Percentiles rank a stretch among this genome's conserved stretches.
These are phyloP conservation scores for Musca domestica DNA, from an alignment of 1,140 invertebrate species.

Conservation along the genomic window DNA sequence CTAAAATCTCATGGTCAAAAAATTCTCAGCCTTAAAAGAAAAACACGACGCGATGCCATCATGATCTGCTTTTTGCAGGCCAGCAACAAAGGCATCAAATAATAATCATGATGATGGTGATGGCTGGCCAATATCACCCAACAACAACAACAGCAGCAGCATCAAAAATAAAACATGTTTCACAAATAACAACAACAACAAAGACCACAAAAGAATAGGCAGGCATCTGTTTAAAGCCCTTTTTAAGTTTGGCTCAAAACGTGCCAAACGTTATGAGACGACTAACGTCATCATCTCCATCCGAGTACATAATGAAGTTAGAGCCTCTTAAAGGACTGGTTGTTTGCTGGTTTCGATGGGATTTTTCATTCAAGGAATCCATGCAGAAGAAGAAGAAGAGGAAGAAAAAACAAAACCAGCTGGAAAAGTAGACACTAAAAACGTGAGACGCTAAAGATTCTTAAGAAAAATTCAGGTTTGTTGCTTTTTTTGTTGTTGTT, in stretches of 20 bases:
- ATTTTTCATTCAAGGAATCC: conserved; percentile 14
- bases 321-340: conserved; percentile 8
- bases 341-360: neutral
- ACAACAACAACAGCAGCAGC: neutral
- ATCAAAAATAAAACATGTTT: neutral
- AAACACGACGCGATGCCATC: too few species aligned
- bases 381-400: neutral
- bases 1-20: too few species aligned
- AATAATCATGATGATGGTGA: too few species aligned
- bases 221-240: conserved; percentile 14
- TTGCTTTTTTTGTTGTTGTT: neutral
- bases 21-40: too few species aligned
- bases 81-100: too few species aligned
- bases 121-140: too few species aligned
- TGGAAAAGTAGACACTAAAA: too few species aligned
- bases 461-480: conserved; percentile 20
- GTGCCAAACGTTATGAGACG: conserved; percentile 1
- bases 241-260: conserved; percentile 3
- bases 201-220: neutral
- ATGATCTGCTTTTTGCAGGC: too few species aligned
- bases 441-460: neutral
- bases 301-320: too few species aligned
- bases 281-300: neutral
- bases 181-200: neutral
- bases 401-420: too few species aligned